Base-by-base conservation (phyloP, 2,888 invertebrate species). In the Drosophila atroscutellata region DNA sequence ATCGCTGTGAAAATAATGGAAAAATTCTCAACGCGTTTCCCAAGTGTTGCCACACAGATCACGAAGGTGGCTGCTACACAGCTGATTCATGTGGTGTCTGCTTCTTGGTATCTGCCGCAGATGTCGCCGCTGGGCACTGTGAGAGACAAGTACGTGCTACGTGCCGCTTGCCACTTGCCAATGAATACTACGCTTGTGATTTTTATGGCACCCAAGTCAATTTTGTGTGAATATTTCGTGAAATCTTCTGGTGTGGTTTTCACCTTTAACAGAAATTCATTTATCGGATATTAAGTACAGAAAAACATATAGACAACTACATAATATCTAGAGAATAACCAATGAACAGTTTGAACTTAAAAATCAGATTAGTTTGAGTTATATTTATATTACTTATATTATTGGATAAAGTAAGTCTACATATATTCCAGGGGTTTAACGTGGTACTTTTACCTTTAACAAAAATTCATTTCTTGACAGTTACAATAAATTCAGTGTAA, bases 11-110 rank as follows among this genome's bases (percentile, higher is more conserved):
- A 77, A 75, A 74, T 75, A 63, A 70, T 81, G 59, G 47, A 81
- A 77, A 70, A 37, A 85, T 85, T 84, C 86, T 81, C 75, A 77
- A 57, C 85, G 82, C 84, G 86, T 77, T 73, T 73, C 60, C 70
- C 64, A 30, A 51, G 66, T 32, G 70, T 57, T 75, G 67, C 64
- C 50, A 60, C 58, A 39, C 71, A 30, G 63, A 81, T 73, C 80
- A 70, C 78, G 76, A 69, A 72, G 60, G 58, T 61, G 68, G 67
- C 45, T 20, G 45, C 61, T 47, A 34, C 75, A 45, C 78, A 59
- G 68, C 70, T 66, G 68, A 77, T 75, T 71, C 68, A 75, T 72
- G 74, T 36, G 39, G 56, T 45, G 45, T 28, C 45, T 37, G 24
- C 18, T 26, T 55, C 26, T 37, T 37, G 62, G 55, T 54, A 65